Conservation (phyloP, 92 coral and sea anemone genomes). For the Paragorgia papillata region DNA sequence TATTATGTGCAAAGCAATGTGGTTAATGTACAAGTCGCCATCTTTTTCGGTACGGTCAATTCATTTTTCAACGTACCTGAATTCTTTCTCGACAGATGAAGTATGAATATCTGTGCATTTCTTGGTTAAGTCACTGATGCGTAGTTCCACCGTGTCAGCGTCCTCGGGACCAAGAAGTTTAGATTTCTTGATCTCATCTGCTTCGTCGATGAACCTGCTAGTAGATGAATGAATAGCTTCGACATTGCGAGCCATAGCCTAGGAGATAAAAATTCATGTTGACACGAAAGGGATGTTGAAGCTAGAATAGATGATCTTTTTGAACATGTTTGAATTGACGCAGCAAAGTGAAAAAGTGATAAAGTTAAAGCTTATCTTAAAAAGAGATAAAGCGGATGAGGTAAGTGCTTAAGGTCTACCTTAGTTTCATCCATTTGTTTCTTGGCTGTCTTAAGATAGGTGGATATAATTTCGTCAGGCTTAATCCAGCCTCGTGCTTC, state of each 20-base stretch:
- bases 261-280: neutral
- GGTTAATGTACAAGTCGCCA: too few relatives aligned
- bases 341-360: too few relatives aligned
- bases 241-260: conserved; percentile 40
- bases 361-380: too few relatives aligned
- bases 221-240: conserved; percentile 4
- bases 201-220: conserved; percentile 25
- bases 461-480: conserved; percentile 60
- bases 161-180: conserved; percentile 35
- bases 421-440: conserved; percentile 79
- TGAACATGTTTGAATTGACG: too few relatives aligned
- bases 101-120: conserved; percentile 28
- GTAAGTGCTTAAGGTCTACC: conserved; percentile 50
- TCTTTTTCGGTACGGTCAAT: too few relatives aligned
- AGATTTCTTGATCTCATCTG: conserved; percentile 24
- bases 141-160: conserved; percentile 27
- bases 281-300: too few relatives aligned
- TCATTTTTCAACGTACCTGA: neutral
- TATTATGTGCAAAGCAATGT: too few relatives aligned
- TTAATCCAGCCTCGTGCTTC: conserved; percentile 28
- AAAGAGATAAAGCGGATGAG: too few relatives aligned
- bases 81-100: conserved; percentile 21
- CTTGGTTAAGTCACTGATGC: conserved; percentile 36
- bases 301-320: too few relatives aligned
- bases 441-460: conserved; percentile 72